Conservation (phyloP, 2,113 vertebrate species). For the Caranx ignobilis region DNA sequence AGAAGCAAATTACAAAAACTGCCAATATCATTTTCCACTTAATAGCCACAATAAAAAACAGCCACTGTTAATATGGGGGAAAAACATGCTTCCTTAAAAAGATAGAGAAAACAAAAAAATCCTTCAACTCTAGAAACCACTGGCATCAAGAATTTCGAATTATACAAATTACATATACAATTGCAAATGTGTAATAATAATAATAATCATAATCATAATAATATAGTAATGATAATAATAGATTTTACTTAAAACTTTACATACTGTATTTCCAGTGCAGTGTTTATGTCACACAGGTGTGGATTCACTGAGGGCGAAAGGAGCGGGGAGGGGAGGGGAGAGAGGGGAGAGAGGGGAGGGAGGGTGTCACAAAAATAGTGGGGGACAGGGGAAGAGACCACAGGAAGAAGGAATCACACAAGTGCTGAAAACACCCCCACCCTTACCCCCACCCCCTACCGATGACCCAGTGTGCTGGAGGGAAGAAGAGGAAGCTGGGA, state of each 20-base stretch:
- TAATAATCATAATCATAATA: conserved; percentile 71
- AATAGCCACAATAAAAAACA: conserved; percentile 83
- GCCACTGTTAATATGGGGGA: conserved; percentile 77
- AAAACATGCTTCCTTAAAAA: conserved; percentile 85
- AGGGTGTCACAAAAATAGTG: too few relatives aligned
- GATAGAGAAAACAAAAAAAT: conserved; percentile 58
- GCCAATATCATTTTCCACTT: conserved; percentile 73
- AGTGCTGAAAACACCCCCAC: conserved; percentile 20
- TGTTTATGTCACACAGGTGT: conserved; percentile 76
- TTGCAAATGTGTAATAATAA: conserved; percentile 79
- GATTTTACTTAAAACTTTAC: conserved; percentile 81
- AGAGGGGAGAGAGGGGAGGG: too few relatives aligned
- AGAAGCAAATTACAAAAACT: conserved; percentile 80
- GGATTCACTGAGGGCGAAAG: conserved; percentile 67
- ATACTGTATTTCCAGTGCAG: conserved; percentile 80
- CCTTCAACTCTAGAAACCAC: conserved; percentile 78
- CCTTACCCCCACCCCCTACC: not conserved
- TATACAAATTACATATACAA: conserved; percentile 84
- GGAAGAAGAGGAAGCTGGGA: conserved; percentile 45
- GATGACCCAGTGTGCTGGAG: conserved; percentile 31
- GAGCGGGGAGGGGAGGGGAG: not conserved
- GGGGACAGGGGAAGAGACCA: conserved; percentile 26
- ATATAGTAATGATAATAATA: conserved; percentile 71
- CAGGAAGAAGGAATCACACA: conserved; percentile 48
- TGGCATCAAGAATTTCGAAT: conserved; percentile 79